Evolutionary conservation across 2,113 vertebrate genomes (phyloP).

Genomic region (Calidris pygmaea): DNA sequence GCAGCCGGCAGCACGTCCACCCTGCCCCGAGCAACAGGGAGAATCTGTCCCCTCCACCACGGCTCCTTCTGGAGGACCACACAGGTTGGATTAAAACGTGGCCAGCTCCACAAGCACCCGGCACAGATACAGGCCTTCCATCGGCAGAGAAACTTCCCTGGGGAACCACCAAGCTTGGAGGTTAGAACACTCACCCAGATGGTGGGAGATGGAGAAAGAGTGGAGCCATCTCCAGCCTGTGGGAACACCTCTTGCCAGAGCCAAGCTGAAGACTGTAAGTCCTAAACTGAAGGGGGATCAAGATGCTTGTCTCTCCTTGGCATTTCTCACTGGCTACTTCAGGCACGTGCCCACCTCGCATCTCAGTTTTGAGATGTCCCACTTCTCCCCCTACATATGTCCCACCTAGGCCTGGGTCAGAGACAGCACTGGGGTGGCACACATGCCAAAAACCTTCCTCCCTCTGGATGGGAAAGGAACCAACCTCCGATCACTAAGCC

Average conservation of each 20-base stretch:
- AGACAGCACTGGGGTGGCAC: not conserved
- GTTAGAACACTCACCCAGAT: not conserved
- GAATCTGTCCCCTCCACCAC: not conserved
- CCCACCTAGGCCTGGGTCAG: not conserved
- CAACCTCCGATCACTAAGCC: not conserved
- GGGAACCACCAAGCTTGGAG: not conserved
- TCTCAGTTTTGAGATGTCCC: not conserved
- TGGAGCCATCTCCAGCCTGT: not conserved
- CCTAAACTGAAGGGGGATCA: not conserved
- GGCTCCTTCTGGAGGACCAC: accelerated
- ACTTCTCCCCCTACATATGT: not conserved
- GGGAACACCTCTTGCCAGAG: not conserved
- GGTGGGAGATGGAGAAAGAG: not conserved
- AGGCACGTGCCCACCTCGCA: not conserved
- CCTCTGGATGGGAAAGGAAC: not conserved
- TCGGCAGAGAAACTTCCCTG: not conserved
- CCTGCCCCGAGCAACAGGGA: not conserved
- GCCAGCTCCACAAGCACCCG: not conserved
- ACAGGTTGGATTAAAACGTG: accelerated
- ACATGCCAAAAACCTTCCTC: not conserved
- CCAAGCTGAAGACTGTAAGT: not conserved
- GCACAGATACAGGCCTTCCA: not conserved
- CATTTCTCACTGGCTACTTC: not conserved
- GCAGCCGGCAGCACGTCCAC: accelerated
- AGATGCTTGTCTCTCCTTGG: not conserved